A percentile compares a stretch with the other conserved stretches of the same genome.
Conservation (phyloP, 2,797 vertebrate genomes). For the Tenualosa thibaudeaui region DNA sequence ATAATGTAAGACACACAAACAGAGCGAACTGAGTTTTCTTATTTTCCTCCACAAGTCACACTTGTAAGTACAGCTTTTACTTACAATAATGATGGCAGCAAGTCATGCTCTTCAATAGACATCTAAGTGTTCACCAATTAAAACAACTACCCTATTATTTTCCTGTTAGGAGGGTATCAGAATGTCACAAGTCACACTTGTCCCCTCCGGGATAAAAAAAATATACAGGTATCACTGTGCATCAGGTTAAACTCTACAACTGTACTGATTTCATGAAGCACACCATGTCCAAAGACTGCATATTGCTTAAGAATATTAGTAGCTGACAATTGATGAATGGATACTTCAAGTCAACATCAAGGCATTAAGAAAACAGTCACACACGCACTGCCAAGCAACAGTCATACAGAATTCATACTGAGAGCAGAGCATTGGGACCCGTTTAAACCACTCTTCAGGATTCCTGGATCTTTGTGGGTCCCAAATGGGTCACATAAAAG, state of each 20-base stretch:
- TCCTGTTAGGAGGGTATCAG: neutral
- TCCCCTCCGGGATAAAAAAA: neutral
- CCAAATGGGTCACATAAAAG: neutral
- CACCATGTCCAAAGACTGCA: neutral
- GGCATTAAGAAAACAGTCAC: conserved; percentile 19
- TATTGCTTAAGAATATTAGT: neutral
- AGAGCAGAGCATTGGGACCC: neutral
- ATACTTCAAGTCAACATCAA: neutral
- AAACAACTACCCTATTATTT: neutral
- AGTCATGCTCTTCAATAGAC: neutral
- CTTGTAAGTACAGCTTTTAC: too few relatives aligned
- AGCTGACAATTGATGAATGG: neutral
- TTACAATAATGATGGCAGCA: neutral
- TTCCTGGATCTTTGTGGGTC: neutral
- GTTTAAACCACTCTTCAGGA: neutral
- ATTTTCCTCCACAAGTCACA: neutral
- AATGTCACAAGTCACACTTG: neutral
- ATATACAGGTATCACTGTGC: neutral
- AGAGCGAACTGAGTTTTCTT: neutral
- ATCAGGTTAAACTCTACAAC: too few relatives aligned
- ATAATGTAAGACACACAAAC: neutral
- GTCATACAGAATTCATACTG: conserved; percentile 8
- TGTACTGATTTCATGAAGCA: neutral
- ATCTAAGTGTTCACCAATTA: neutral
- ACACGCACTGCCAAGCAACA: neutral